Base-by-base conservation (phyloP, 1,140 invertebrate species). In the Sycophaga agraensis region DNA sequence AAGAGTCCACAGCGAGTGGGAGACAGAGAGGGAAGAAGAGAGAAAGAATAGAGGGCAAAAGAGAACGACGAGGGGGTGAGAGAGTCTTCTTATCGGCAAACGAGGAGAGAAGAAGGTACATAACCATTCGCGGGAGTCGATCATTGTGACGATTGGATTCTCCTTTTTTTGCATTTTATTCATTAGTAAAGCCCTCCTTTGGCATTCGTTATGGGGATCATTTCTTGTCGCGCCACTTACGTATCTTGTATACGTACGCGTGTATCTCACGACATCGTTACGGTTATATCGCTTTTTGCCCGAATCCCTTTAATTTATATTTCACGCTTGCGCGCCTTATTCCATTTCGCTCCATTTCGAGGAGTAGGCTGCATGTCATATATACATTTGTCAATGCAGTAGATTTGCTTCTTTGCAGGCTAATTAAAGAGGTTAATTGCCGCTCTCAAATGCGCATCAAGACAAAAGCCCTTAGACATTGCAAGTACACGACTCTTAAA, bases 111-210 rank as follows among this genome's bases (percentile, higher is more conserved):
- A n/a, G n/a, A n/a, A n/a, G n/a, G n/a, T n/a, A n/a, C 1, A 14
- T 12, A 40, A 53, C 48, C 22, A 22, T 39, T 53, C 50, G 34
- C 11, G 14, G 26, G 11, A 6, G 16, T 17, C 11, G 14, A 45
- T 57, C 54, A 46, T 57, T 46, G 54, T 46, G 54, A 46, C 11
- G 31, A 35, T 35, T 55, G 8, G 16, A 35, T 48, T 48, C 43
- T 48, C 22, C 40, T 9, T n/a, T 43, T 50, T 50, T 24, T 45
- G 4, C 34, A 5, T 42, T 50, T 63, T 57, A 57, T 63, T 63
- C 53, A 57, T 50, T 56, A 35, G 12, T 26, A 31, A 17, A 42
- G n/a, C 11, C 28, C 16, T 56, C 42, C 9, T 6, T 8, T 7
- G 39, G 17, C 48, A 56, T 57, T 55, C 28, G 35, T 61, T 55